Evolutionary conservation across 2,888 invertebrate genomes (phyloP).

Genomic region (Allolobophora icterica): DNA sequence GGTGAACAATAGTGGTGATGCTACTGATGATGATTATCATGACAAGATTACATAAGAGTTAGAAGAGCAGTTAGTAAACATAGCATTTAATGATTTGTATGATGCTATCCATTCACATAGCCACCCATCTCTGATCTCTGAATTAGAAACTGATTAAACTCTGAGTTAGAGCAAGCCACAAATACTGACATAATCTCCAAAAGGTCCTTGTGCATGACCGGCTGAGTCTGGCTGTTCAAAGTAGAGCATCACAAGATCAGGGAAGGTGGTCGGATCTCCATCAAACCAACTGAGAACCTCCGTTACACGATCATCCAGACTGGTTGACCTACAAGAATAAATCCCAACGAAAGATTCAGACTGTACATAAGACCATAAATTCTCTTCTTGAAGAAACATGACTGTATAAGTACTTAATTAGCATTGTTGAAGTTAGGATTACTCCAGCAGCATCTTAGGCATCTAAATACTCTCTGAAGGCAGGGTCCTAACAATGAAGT

Average conservation of each 20-base stretch:
- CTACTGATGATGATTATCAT: too few species aligned
- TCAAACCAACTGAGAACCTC: conserved; percentile 53
- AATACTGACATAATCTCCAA: conserved; percentile 52
- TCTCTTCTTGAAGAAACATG: not conserved
- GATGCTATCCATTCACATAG: too few species aligned
- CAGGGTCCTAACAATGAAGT: too few species aligned
- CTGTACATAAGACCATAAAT: not conserved
- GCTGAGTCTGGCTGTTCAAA: conserved; percentile 57
- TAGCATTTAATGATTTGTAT: too few species aligned
- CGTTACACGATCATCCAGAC: conserved; percentile 52
- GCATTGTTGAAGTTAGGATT: too few species aligned
- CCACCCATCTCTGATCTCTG: not conserved
- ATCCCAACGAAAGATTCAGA: not conserved
- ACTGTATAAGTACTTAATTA: not conserved
- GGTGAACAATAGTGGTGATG: too few species aligned
- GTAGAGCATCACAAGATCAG: conserved; percentile 56
- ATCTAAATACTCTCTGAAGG: not conserved
- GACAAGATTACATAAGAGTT: too few species aligned
- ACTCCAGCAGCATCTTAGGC: too few species aligned
- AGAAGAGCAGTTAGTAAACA: too few species aligned
- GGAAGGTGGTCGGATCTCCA: conserved; percentile 48
- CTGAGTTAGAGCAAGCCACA: not conserved
- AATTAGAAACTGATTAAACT: too few species aligned
- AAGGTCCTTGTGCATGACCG: conserved; percentile 56
- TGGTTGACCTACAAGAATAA: conserved; percentile 45